Evolutionary conservation across 2,797 vertebrate genomes (phyloP), one percentile per base, ranked within the genome.

Genomic region (Amblyraja radiata): DNA sequence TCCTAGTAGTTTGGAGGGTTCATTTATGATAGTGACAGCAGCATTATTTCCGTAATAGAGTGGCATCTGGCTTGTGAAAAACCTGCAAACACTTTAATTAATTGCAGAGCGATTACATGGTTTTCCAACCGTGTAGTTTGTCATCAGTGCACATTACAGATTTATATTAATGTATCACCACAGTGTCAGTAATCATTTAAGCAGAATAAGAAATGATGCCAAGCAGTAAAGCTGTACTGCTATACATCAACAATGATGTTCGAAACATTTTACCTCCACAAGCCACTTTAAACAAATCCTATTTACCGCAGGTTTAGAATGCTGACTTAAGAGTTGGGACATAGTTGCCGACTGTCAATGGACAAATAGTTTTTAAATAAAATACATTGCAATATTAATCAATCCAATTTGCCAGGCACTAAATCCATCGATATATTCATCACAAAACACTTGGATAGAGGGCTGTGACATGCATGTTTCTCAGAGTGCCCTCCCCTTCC

Each of bases 81-180:
- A 94, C 94, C 73, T 93, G 93, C 93, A 93, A 83, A 93, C 97
- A 97, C 97, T 99, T 99, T 99, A 99, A 99, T 99, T 99, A 99
- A 99, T 99, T 99, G 98, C 97, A 96, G 97, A 97, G 97, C 98
- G 98, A 99, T 99, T 99, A 99, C 98, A 99, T 98, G 98, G 98
- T 99, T 98, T 98, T 99, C 97, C 98, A 99, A 98, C 97, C 98
- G 97, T 99, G 98, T 98, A 99, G 98, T 99, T 98, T 99, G 98
- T 99, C 98, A 99, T 99, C 98, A 99, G 98, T 97, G 97, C 97
- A 97, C 98, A 99, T 99, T 99, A 99, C 98, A 98, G 98, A 99
- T 98, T 98, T 98, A 98, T 99, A 99, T 99, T 99, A 99, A 99
- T 98, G 97, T 98, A 99, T 99, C 98, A 99, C 98, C 98, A 98